Base-by-base conservation (phyloP, 2,113 vertebrate genomes). In the Tupaia tana region DNA sequence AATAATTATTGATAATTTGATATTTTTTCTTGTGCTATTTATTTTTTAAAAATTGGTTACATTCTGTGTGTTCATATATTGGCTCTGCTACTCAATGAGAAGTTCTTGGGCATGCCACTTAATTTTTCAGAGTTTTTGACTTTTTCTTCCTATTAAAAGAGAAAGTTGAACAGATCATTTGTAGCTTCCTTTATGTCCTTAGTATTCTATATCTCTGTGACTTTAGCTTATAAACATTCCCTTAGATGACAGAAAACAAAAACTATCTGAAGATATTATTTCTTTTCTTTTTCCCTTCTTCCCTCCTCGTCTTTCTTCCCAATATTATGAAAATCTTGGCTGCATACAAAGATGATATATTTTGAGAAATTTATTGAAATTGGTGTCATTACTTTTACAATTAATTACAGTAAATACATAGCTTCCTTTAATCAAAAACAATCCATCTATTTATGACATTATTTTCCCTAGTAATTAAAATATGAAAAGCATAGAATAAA, bases 331-430 rank as follows among this genome's bases (percentile, higher is more conserved):
- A 67, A 27, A 13, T 22, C 27, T 52, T 90, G 6, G 14, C 10
- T 92, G 14, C 11, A 27, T 2, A 61, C 4, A 91, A 66, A 54
- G 31, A 83, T 7, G 15, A 2, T 25, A 69, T 80, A 73, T 80
- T 94, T 83, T 78, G 27, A 86, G 22, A 8, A 9, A 82, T 81
- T 90, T 93, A 79, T 14, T 87, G 19, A 91, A 91, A 91, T 59
- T 59, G 14, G 16, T 83, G 58, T 90, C 20, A 64, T 66, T 77
- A 86, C 18, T 71, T 71, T 64, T 67, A 25, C 25, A 75, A 93
- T 88, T 92, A 63, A 78, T 82, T 78, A 86, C 43, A 61, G 27
- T 78, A 90, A 93, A 54, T 93, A 6, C 56, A 13, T 20, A 24
- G 83, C 16, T 93, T 80, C 8, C 27, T 9, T 87, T 79, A 95